phyloP scores from a whole-genome alignment of 2,888 invertebrate genomes.

The Thysanoteuthis rhombus region DNA sequence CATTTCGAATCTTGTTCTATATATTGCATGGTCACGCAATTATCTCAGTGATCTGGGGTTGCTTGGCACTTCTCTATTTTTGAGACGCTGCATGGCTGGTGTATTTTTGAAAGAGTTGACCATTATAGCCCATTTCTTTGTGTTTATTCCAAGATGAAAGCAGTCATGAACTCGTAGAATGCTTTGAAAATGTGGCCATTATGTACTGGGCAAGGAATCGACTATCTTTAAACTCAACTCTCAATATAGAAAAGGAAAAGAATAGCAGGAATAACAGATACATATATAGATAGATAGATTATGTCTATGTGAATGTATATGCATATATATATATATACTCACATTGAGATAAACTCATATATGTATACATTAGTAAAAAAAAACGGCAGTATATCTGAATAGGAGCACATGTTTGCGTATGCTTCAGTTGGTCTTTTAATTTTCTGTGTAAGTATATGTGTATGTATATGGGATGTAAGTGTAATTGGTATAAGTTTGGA shows the following conservation, averaged over 20 bases:
- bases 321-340: neutral
- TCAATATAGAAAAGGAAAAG: neutral
- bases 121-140: neutral
- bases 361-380: neutral
- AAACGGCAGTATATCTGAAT: too few species aligned
- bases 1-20: neutral
- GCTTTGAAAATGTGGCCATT: neutral
- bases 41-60: neutral
- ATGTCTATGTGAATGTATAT: neutral
- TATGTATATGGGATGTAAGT: too few species aligned
- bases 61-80: neutral
- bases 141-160: neutral
- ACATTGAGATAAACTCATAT: neutral
- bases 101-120: neutral
- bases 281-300: neutral
- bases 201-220: neutral
- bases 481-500: too few species aligned
- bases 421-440: too few species aligned
- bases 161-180: neutral
- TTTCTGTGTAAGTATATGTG: too few species aligned
- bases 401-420: too few species aligned
- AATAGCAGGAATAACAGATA: neutral
- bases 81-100: neutral
- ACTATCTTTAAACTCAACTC: neutral
- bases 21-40: neutral